Conservation (phyloP, 2,113 vertebrate genomes). For the human region GRCh38 chr13:88609501-88610000, state of each 20-base stretch:
- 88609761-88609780: background rate
- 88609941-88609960: background rate
- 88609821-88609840: background rate
- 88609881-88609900: background rate
- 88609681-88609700: background rate
- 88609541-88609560: background rate
- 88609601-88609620: background rate
- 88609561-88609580: background rate
- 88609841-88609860: background rate
- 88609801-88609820: background rate
- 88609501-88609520: background rate
- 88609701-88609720: background rate
- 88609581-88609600: background rate
- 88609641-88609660: background rate
- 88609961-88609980: constrained; percentile 45
- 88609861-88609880: background rate
- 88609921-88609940: background rate
- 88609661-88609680: background rate
- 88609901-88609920: background rate
- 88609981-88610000: constrained; percentile 58
- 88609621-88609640: background rate
- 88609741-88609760: background rate
- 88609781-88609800: background rate
- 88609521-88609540: background rate
- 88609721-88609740: background rate